These are phyloP conservation scores for Drosophila melanogaster DNA, from an alignment of 1,140 invertebrate genomes.

Conservation along the genomic window Release_6_plus_ISO1_MT NT_033779.5:16391501-16392000, in stretches of 20 bases:
- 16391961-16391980: no score
- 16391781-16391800: no score
- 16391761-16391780: no score
- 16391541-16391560: constrained; percentile 84
- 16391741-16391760: background rate
- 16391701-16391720: constrained; percentile 7
- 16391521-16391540: constrained; percentile 84
- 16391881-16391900: no score
- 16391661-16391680: constrained; percentile 19
- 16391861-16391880: no score
- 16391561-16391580: constrained; percentile 69
- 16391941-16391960: no score
- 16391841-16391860: no score
- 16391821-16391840: no score
- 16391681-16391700: constrained; percentile 2
- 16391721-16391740: background rate
- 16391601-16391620: constrained; percentile 30
- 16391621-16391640: constrained; percentile 13
- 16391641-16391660: background rate
- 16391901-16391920: no score
- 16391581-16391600: constrained; percentile 16
- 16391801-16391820: no score
- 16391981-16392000: background rate
- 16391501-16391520: constrained; percentile 80
- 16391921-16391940: no score